A percentile compares a stretch with the other conserved stretches of the same genome.
Evolutionary conservation across 2,797 vertebrate genomes (phyloP).

Genomic region (Phyllotis vaccarum): DNA sequence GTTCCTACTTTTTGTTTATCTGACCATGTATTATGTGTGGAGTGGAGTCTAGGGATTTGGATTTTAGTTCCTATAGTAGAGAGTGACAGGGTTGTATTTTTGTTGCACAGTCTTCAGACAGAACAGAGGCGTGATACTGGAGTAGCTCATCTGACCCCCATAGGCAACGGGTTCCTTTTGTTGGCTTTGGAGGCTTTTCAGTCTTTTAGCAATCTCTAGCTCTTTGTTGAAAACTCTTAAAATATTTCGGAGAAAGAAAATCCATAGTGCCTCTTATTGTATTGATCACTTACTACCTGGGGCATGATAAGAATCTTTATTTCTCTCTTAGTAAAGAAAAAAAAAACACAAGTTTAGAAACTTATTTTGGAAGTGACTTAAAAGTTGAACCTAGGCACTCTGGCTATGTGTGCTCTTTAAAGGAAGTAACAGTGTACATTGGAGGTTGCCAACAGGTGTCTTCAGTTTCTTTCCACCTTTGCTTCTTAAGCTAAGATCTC

Average conservation of each 20-base stretch:
- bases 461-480: not conserved
- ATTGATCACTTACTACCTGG: not conserved
- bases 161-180: constrained; percentile 17
- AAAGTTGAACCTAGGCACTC: not conserved
- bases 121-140: not conserved
- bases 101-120: constrained; percentile 26
- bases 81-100: not conserved
- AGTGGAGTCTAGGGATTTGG: not conserved
- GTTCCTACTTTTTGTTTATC: not conserved
- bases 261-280: not conserved
- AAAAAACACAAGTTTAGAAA: not conserved
- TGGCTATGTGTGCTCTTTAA: not conserved
- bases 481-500: not conserved
- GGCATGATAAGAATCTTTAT: constrained; percentile 29
- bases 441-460: not conserved
- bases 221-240: constrained; percentile 39
- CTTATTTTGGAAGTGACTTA: not conserved
- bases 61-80: not conserved
- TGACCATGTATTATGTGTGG: not conserved
- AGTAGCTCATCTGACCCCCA: not conserved
- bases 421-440: constrained; percentile 40
- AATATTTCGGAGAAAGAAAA: constrained; percentile 50
- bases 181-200: constrained; percentile 40
- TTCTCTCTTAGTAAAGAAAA: constrained; percentile 18
- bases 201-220: not conserved